Percentiles rank a stretch among this genome's conserved stretches.
These are phyloP conservation scores for Rhagonycha fulva DNA, from an alignment of 2,888 invertebrate species.

Conservation along the genomic window DNA sequence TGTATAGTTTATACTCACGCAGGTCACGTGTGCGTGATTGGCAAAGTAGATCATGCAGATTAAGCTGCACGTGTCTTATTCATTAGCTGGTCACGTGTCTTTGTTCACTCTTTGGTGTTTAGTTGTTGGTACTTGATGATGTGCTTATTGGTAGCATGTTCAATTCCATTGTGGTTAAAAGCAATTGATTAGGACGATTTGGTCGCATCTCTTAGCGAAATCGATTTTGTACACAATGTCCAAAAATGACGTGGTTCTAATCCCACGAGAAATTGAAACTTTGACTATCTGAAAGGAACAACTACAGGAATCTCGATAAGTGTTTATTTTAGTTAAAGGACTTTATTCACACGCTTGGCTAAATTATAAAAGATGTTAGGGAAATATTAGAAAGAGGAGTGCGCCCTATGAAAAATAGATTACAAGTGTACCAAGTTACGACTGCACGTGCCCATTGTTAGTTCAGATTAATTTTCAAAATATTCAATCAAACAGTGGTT, in stretches of 20 bases:
- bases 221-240: not conserved
- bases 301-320: slow-evolving; percentile 25
- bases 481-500: slow-evolving; percentile 5
- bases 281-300: slow-evolving; percentile 5
- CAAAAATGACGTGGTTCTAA: not conserved
- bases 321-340: slow-evolving; percentile 20
- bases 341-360: slow-evolving; percentile 5
- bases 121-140: slow-evolving; percentile 12
- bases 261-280: not conserved
- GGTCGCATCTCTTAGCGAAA: not conserved
- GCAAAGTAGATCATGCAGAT: slow-evolving; percentile 35
- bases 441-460: slow-evolving; percentile 25
- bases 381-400: not conserved
- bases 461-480: slow-evolving; percentile 20
- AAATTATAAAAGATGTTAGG: not conserved
- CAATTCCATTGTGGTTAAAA: slow-evolving; percentile 11
- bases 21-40: slow-evolving; percentile 23
- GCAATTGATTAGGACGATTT: slow-evolving; percentile 1
- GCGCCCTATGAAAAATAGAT: slow-evolving; percentile 20
- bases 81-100: slow-evolving; percentile 34
- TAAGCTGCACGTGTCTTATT: slow-evolving; percentile 34
- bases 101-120: slow-evolving; percentile 13
- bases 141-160: slow-evolving; percentile 5
- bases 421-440: slow-evolving; percentile 17
- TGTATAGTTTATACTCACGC: not conserved